Conservation (phyloP, 2,797 vertebrate species). For the Macroramphosus scolopax region DNA sequence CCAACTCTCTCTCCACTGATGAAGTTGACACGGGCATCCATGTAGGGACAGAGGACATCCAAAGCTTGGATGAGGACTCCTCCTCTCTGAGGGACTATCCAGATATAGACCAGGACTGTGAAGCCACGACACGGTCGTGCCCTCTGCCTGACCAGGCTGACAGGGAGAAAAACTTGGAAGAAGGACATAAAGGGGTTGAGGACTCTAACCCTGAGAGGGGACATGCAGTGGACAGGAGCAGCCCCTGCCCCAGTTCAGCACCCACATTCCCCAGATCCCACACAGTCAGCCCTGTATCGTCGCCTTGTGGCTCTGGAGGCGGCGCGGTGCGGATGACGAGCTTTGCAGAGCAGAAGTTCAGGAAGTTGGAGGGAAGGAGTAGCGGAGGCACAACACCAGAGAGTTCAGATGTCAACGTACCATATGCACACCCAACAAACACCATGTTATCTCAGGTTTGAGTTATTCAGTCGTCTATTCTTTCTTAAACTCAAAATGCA, state of each 20-base stretch:
- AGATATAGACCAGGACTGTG: slow-evolving; percentile 92
- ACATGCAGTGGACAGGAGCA: slow-evolving; percentile 59
- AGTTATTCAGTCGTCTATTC: too few species aligned
- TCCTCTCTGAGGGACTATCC: slow-evolving; percentile 94
- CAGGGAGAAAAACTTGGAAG: slow-evolving; percentile 30
- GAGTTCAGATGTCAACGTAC: slow-evolving; percentile 86
- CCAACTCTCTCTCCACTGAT: slow-evolving; percentile 85
- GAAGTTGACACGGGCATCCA: slow-evolving; percentile 96
- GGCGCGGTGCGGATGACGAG: slow-evolving; percentile 91
- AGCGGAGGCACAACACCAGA: slow-evolving; percentile 96
- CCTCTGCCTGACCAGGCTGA: slow-evolving; percentile 69
- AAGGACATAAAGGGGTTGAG: slow-evolving; percentile 20
- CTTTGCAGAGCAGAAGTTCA: slow-evolving; percentile 97
- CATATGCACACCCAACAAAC: slow-evolving; percentile 78
- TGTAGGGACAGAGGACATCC: slow-evolving; percentile 94
- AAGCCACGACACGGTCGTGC: slow-evolving; percentile 70
- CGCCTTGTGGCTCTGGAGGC: slow-evolving; percentile 79
- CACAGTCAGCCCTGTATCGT: slow-evolving; percentile 86
- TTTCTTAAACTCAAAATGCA: not conserved
- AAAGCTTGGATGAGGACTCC: slow-evolving; percentile 94
- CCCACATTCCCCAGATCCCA: slow-evolving; percentile 81
- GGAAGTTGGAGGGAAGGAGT: slow-evolving; percentile 89
- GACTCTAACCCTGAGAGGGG: slow-evolving; percentile 33
- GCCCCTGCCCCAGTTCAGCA: slow-evolving; percentile 84
- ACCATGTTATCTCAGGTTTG: slow-evolving; percentile 80